Conservation (phyloP, 2,888 invertebrate genomes). For the Lasioglossum vierecki region DNA sequence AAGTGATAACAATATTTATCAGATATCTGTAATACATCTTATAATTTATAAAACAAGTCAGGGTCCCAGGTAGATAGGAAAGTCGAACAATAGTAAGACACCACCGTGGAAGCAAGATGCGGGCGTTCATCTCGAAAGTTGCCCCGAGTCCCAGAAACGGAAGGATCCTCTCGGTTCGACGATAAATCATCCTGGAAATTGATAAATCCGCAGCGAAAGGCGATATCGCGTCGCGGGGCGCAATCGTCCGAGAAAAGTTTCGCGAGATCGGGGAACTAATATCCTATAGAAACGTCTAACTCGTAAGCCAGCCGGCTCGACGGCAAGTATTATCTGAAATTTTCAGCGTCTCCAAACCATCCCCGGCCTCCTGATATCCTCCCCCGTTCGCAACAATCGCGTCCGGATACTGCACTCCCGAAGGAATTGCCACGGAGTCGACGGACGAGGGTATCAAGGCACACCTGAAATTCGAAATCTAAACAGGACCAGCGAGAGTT, state of each 20-base stretch:
- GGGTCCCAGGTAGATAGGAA: no score
- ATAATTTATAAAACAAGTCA: no score
- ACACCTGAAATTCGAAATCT: slow-evolving; percentile 60
- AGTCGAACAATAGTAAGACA: background rate
- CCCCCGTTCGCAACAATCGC: background rate
- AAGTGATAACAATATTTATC: no score
- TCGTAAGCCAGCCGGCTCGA: background rate
- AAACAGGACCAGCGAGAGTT: slow-evolving; percentile 49
- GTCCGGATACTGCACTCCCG: background rate
- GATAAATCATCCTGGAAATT: slow-evolving; percentile 23
- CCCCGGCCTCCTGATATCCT: background rate
- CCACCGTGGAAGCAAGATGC: background rate
- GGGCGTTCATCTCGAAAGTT: background rate
- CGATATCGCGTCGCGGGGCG: background rate
- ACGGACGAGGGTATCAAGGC: slow-evolving; percentile 19
- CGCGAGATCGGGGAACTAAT: background rate
- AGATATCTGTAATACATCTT: no score
- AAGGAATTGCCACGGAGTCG: slow-evolving; percentile 8
- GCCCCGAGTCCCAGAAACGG: background rate
- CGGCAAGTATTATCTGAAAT: slow-evolving; percentile 8
- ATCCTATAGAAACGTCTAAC: background rate
- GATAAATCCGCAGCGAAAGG: background rate
- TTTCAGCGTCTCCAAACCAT: background rate
- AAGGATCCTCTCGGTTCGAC: background rate
- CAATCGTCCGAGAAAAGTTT: slow-evolving; percentile 2